phyloP scores from a whole-genome alignment of 64 coral and sea anemone species.

The Actinia tenebrosa region DNA sequence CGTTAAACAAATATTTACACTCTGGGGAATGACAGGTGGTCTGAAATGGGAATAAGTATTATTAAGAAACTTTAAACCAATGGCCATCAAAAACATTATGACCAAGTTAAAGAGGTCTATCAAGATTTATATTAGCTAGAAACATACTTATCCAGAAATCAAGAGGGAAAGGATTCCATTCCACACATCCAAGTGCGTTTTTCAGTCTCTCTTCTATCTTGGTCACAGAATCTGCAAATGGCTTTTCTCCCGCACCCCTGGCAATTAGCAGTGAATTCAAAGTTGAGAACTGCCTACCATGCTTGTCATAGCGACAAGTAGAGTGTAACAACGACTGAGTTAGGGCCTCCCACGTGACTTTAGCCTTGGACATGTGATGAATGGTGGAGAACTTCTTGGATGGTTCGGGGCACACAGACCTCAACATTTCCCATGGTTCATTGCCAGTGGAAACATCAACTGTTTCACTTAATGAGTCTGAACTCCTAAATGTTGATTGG shows the following conservation, averaged over 20 bases:
- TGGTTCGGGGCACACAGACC: slow-evolving; percentile 73
- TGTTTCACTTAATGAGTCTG: slow-evolving; percentile 1
- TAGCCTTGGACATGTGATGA: slow-evolving; percentile 57
- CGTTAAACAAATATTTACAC: too few species aligned
- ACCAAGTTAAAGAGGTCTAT: too few species aligned
- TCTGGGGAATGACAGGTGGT: too few species aligned
- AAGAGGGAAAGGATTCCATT: slow-evolving; percentile 83
- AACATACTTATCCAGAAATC: slow-evolving; percentile 91
- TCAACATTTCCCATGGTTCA: slow-evolving; percentile 90
- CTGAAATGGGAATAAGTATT: too few species aligned
- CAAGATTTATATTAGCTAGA: not conserved
- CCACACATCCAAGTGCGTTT: slow-evolving; percentile 60
- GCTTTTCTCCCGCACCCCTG: slow-evolving; percentile 50
- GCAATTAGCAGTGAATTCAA: slow-evolving; percentile 71
- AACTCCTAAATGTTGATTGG: not conserved
- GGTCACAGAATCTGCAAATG: slow-evolving; percentile 63
- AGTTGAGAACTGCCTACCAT: slow-evolving; percentile 59
- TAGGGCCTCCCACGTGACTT: slow-evolving; percentile 69
- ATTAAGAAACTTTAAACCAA: too few species aligned
- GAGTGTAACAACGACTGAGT: slow-evolving; percentile 73
- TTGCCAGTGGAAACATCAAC: slow-evolving; percentile 34
- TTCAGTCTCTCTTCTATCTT: slow-evolving; percentile 72
- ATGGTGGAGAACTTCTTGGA: slow-evolving; percentile 85
- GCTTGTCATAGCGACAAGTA: slow-evolving; percentile 56
- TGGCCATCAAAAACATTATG: too few species aligned